Evolutionary conservation across 2,113 vertebrate species (phyloP).

Genomic region (Sigmodon hispidus): DNA sequence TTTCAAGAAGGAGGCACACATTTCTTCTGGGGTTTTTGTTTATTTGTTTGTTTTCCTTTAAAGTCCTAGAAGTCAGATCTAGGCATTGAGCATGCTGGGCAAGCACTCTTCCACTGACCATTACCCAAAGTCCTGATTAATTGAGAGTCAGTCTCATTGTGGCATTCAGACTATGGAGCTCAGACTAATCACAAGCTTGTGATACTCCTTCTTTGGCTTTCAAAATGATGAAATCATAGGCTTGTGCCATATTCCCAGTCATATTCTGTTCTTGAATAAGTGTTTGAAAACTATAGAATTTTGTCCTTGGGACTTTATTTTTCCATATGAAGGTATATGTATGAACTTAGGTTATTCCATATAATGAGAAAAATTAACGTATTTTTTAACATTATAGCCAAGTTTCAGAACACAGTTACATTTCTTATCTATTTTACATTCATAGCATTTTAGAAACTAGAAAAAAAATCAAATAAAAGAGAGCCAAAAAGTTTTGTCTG

Average conservation of each 20-base stretch:
- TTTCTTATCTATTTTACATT: background rate
- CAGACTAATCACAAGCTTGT: background rate
- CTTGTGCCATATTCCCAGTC: background rate
- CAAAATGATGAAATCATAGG: background rate
- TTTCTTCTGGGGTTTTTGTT: too few species aligned
- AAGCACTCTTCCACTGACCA: background rate
- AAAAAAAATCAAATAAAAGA: constrained; percentile 10
- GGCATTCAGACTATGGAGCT: background rate
- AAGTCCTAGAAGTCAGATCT: background rate
- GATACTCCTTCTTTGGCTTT: background rate
- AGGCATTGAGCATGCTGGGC: background rate
- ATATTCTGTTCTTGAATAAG: constrained; percentile 1
- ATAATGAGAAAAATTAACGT: background rate
- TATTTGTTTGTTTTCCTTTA: background rate
- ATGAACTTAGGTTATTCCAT: background rate
- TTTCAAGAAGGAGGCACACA: background rate
- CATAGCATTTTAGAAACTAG: background rate
- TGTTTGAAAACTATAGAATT: background rate
- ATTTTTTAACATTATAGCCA: background rate
- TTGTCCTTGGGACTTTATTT: background rate
- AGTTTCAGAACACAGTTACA: background rate
- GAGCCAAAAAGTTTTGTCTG: constrained; percentile 21
- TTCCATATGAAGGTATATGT: background rate
- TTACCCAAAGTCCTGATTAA: background rate
- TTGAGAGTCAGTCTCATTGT: background rate